Base-by-base conservation (phyloP, 2,797 vertebrate genomes). In the Petrocephalus sullivani region DNA sequence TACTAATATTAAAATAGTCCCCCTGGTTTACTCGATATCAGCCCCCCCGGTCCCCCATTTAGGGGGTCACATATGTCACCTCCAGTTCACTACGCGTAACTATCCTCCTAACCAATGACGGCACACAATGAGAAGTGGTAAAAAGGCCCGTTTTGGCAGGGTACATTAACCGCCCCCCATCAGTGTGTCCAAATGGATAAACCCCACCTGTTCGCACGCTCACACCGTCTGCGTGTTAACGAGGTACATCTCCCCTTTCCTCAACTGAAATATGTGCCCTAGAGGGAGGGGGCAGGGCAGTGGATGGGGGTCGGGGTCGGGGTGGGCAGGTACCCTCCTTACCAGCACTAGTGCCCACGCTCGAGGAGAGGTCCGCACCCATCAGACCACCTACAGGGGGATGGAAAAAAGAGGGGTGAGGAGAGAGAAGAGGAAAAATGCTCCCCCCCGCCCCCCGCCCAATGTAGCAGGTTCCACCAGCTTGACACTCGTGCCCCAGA, bases 271-370 rank as follows among this genome's bases (percentile, higher is more conserved):
- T 33, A 12, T 16, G 12, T 71, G 64, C 12, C 10, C 10, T 1
- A 12, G 33, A 9, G 64, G 67, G 10, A 28, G 33, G 12, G 33
- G 67, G 33, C 28, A 16, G 28, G 4, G 67, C 67, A 12, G 33
- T 19, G 33, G 4, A 1, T 12, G 23, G 64, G n/a, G 58, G 19
- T 19, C 4, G 1, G 57, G 57, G 37, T 41, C 28, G 56, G 56
- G 56, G 56, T 2, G 9, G 2, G 23, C 28, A 4, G 67, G 5
- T 37, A 28, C 12, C 14, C 14, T 75, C 33, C 95, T 96, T 95
- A 99, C 98, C 97, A 93, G 97, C 95, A 90, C 95, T 97, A 96
- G 97, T 97, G 95, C 97, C 97, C 92, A 96, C 96, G 89, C 96
- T 94, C 93, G 95, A 96, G 89, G 96, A 92, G 92, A 99, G 95